These are phyloP conservation scores for Tanytarsus gracilentus DNA, from an alignment of 2,888 invertebrate genomes.

Conservation along the genomic window DNA sequence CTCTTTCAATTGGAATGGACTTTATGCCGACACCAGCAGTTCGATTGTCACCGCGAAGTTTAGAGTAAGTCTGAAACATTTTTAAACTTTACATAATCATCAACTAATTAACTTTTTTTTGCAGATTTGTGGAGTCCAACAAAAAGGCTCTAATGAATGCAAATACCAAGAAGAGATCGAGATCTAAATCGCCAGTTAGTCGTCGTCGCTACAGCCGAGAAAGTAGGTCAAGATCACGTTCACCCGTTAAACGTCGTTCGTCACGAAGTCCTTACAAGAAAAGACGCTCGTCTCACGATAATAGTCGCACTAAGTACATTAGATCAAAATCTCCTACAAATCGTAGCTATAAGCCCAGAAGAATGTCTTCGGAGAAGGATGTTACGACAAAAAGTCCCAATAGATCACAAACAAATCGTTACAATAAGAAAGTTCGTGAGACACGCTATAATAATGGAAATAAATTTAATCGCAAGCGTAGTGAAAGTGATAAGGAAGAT, in stretches of 20 bases:
- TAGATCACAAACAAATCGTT: background rate
- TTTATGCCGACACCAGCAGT: background rate
- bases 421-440: background rate
- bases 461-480: background rate
- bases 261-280: background rate
- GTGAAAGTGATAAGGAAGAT: background rate
- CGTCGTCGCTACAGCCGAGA: too few species aligned
- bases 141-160: conserved; percentile 1
- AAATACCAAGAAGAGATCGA: conserved; percentile 4
- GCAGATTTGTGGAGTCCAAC: conserved; percentile 16
- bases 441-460: background rate
- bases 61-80: conserved; percentile 3
- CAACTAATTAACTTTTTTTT: background rate
- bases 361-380: background rate
- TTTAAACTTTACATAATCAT: background rate
- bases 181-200: conserved; percentile 28
- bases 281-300: conserved; percentile 14
- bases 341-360: background rate
- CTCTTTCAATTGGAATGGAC: background rate
- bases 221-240: conserved; percentile 1
- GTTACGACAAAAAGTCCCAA: background rate
- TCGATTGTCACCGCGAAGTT: conserved; percentile 13
- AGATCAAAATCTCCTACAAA: conserved; percentile 2
- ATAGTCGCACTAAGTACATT: background rate
- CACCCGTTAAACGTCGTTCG: background rate